Conservation (phyloP, 2,113 vertebrate genomes). For the Mastomys natalensis region DNA sequence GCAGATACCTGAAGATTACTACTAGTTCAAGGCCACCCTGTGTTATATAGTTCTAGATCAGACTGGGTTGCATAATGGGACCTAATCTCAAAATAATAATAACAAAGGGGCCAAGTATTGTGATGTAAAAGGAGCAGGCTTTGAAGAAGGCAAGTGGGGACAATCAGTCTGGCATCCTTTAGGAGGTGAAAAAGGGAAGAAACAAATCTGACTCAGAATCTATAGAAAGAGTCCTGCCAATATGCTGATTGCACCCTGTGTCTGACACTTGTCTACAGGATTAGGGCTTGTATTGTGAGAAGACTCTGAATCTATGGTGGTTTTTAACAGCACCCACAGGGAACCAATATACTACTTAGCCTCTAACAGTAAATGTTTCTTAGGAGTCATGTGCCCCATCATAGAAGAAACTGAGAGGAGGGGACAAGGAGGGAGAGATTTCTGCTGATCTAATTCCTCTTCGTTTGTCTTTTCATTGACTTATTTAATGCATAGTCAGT, state of each 20-base stretch:
- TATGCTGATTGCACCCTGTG: not conserved
- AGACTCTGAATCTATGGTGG: not conserved
- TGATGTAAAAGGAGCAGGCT: not conserved
- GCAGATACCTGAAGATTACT: not conserved
- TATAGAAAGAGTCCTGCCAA: not conserved
- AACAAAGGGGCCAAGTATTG: not conserved
- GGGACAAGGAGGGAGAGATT: not conserved
- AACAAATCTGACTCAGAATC: not conserved
- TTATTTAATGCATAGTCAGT: not conserved
- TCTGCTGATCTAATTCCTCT: not conserved
- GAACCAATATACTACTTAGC: not conserved
- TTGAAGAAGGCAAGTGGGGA: not conserved
- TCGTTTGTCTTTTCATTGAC: slow-evolving; percentile 19
- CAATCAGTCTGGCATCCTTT: not conserved
- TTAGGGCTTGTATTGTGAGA: not conserved
- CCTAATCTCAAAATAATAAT: not conserved
- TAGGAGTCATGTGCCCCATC: not conserved
- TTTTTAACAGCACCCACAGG: not conserved
- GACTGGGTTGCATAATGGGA: not conserved
- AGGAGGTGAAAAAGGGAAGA: not conserved
- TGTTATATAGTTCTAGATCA: not conserved
- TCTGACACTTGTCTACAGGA: not conserved
- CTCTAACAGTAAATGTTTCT: not conserved
- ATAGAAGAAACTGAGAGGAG: not conserved
- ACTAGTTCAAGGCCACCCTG: not conserved